A percentile compares a stretch with the other conserved stretches of the same genome.
Evolutionary conservation across 1,140 invertebrate species (phyloP).

Genomic region (Bombus confusus): DNA sequence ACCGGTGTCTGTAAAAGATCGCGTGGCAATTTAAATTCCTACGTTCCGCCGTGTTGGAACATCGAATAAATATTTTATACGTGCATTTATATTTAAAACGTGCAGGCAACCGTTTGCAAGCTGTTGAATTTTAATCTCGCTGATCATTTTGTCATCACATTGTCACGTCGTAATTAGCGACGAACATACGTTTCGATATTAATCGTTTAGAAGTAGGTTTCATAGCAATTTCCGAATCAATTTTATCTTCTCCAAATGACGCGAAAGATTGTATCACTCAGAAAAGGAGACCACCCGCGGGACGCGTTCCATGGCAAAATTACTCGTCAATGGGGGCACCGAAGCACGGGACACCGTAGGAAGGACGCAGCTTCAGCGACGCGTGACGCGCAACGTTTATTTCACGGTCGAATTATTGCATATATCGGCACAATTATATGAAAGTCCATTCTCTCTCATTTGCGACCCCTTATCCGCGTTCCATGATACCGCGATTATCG

Average conservation of each 20-base stretch:
- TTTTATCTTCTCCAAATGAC: not conserved
- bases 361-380: not conserved
- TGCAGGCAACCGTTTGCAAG: not conserved
- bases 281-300: not conserved
- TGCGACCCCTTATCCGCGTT: constrained; percentile 44
- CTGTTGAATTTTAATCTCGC: not conserved
- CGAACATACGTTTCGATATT: not conserved
- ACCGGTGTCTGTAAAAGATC: constrained; percentile 81
- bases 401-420: constrained; percentile 49
- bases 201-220: too few relatives aligned
- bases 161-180: not conserved
- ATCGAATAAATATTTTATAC: not conserved
- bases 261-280: not conserved
- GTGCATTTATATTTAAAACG: not conserved
- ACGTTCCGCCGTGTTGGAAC: too few relatives aligned
- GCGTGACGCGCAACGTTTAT: constrained; percentile 38
- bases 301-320: not conserved
- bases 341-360: not conserved
- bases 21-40: not conserved
- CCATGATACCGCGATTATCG: constrained; percentile 43
- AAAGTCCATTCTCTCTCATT: constrained; percentile 47
- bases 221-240: too few relatives aligned
- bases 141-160: not conserved
- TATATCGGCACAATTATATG: constrained; percentile 52
- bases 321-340: not conserved